A percentile compares a stretch with the other conserved stretches of the same genome.
Conservation (phyloP, 2,888 invertebrate genomes). For the Dryocosmus kuriphilus region DNA sequence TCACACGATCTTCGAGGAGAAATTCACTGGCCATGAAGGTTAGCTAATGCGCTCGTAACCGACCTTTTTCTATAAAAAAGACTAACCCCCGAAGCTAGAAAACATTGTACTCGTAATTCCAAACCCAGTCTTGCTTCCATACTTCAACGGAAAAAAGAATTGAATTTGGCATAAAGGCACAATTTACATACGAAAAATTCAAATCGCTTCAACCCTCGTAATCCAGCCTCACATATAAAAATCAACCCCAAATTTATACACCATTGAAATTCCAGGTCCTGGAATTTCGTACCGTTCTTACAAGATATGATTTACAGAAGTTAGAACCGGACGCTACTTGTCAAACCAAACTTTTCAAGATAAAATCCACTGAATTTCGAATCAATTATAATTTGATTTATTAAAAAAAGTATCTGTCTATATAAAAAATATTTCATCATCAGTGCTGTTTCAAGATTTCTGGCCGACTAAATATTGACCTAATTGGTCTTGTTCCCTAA, state of each 20-base stretch:
- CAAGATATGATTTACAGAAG: too few species aligned
- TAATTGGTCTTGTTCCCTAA: too few species aligned
- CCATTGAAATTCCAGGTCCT: background rate
- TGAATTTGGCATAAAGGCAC: background rate
- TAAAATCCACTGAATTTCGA: too few species aligned
- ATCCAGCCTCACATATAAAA: background rate
- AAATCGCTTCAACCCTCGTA: background rate
- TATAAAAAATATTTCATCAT: too few species aligned
- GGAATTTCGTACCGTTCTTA: background rate
- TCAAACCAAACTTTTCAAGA: too few species aligned
- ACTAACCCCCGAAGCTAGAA: background rate
- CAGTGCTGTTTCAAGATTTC: too few species aligned
- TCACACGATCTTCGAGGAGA: background rate
- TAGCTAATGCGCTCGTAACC: background rate
- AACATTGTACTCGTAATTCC: background rate
- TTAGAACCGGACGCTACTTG: too few species aligned
- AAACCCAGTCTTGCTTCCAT: background rate
- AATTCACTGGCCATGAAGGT: background rate
- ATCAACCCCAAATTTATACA: background rate
- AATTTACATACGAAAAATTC: background rate
- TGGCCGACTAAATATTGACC: too few species aligned
- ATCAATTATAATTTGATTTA: too few species aligned
- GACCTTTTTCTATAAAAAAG: too few species aligned
- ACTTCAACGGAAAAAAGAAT: background rate
- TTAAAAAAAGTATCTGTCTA: too few species aligned